phyloP scores from a whole-genome alignment of 2,888 invertebrate genomes.

The Enchytraeus crypticus region DNA sequence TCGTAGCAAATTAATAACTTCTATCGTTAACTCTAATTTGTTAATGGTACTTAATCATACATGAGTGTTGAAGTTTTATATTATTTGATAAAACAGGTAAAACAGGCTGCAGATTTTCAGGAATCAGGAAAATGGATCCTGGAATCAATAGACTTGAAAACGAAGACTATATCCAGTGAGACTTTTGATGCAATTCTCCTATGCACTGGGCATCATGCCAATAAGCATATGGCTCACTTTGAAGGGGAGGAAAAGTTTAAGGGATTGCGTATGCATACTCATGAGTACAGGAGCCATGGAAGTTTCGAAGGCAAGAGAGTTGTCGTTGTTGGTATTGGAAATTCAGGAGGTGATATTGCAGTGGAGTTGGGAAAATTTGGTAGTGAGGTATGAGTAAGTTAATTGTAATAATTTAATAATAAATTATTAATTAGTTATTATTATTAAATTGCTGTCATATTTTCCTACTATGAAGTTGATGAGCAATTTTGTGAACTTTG shows the following conservation, averaged over 20 bases:
- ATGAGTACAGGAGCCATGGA: constrained; percentile 35
- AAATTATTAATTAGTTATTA: no score
- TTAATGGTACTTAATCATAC: no score
- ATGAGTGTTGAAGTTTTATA: no score
- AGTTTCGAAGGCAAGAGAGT: constrained; percentile 43
- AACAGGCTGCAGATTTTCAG: constrained; percentile 30
- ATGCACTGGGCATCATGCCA: constrained; percentile 37
- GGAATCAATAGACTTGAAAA: constrained; percentile 33
- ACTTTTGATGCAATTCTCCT: constrained; percentile 39
- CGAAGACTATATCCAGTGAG: constrained; percentile 20
- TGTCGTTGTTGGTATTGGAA: constrained; percentile 52
- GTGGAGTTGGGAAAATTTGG: constrained; percentile 45
- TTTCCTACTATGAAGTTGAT: no score
- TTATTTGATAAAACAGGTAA: no score
- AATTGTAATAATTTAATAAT: no score
- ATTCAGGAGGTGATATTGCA: constrained; percentile 51
- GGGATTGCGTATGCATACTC: constrained; percentile 20
- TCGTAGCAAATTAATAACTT: no score
- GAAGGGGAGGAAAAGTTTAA: constrained; percentile 4
- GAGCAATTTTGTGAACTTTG: no score
- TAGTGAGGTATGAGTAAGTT: background rate
- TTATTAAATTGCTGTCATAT: no score
- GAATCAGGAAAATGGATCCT: constrained; percentile 40
- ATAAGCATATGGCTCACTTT: constrained; percentile 30
- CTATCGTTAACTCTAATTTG: no score